phyloP scores from a whole-genome alignment of 2,797 vertebrate genomes.

The Esox lucius region DNA sequence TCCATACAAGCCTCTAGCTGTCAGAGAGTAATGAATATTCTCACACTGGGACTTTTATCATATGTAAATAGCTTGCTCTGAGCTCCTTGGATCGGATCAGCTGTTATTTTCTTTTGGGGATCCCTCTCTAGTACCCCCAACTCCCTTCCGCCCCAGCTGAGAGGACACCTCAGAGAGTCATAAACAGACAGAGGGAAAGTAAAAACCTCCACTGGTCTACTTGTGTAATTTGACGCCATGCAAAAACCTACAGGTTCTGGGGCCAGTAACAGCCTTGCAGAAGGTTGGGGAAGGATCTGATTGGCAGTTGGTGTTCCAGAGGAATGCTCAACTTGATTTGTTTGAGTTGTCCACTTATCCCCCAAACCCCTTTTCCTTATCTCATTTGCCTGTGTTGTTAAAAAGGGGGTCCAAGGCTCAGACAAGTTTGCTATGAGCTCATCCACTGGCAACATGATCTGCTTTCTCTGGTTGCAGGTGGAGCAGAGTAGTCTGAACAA shows the following conservation, averaged over 20 bases:
- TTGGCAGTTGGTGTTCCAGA: constrained; percentile 15
- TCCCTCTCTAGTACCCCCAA: constrained; percentile 3
- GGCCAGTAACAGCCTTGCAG: not conserved
- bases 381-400: constrained; percentile 23
- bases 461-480: constrained; percentile 43
- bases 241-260: constrained; percentile 23
- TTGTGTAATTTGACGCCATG: constrained; percentile 32
- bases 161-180: constrained; percentile 49
- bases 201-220: constrained; percentile 57
- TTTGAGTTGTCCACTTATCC: constrained; percentile 35
- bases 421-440: constrained; percentile 39
- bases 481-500: constrained; percentile 54
- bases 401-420: constrained; percentile 25
- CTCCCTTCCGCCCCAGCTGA: constrained; percentile 43
- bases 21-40: constrained; percentile 65
- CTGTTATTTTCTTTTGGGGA: constrained; percentile 64
- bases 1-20: constrained; percentile 34
- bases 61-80: constrained; percentile 63
- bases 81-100: constrained; percentile 49
- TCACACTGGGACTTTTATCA: constrained; percentile 64
- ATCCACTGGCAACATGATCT: constrained; percentile 38
- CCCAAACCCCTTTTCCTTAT: constrained; percentile 16
- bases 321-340: constrained; percentile 22
- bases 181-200: constrained; percentile 41
- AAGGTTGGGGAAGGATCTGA: not conserved